phyloP scores from a whole-genome alignment of 2,113 vertebrate species.

The Anas platyrhynchos region DNA sequence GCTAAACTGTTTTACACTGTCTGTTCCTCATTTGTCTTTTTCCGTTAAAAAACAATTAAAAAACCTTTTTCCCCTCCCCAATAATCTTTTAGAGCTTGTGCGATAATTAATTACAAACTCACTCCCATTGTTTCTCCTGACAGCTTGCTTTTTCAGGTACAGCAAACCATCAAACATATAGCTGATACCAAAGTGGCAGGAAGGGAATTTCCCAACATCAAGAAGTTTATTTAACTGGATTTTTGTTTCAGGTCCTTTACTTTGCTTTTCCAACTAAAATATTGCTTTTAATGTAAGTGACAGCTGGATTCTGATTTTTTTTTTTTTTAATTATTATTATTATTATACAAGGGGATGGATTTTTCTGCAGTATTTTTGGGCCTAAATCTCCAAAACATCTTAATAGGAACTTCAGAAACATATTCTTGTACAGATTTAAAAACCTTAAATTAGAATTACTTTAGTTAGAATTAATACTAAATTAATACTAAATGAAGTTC shows the following conservation, averaged over 20 bases:
- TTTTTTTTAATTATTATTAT: not conserved
- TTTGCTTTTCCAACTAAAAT: not conserved
- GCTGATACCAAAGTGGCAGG: not conserved
- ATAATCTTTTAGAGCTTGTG: not conserved
- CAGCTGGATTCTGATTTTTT: not conserved
- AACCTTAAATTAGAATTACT: not conserved
- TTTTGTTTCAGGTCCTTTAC: constrained; percentile 2
- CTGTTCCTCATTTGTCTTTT: constrained; percentile 35
- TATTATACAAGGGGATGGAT: not conserved
- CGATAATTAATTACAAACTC: not conserved
- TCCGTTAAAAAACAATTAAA: not conserved
- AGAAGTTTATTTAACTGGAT: not conserved
- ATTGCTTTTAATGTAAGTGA: not conserved
- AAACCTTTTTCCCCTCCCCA: not conserved
- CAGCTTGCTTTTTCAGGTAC: not conserved
- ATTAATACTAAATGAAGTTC: not conserved
- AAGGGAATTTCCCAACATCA: not conserved
- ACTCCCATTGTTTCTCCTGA: not conserved
- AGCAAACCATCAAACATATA: not conserved
- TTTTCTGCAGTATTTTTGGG: not conserved
- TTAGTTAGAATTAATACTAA: not conserved
- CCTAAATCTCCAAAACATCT: not conserved
- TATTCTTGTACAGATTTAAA: not conserved
- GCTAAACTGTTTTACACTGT: not conserved
- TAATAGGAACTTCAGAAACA: not conserved